Base-by-base conservation (phyloP, 2,113 vertebrate genomes). In the Upupa epops region DNA sequence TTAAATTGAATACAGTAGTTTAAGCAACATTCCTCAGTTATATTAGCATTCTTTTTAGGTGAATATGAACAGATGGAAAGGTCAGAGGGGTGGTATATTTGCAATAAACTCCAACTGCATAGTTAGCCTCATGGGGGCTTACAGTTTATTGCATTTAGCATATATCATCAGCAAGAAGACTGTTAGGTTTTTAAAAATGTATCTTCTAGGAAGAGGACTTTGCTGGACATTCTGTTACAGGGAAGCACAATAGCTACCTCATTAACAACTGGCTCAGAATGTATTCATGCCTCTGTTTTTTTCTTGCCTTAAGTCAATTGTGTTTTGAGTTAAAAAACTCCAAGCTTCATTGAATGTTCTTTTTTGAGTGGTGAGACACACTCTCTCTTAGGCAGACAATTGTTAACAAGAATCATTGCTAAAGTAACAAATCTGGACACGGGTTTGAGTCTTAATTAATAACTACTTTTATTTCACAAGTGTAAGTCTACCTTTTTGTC, bases 91-190 rank as follows among this genome's bases (percentile, higher is more conserved):
- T 89, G 81, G 72, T 88, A 72, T 93, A 95, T 86, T 90, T 94
- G 96, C 95, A 97, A 96, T 96, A 91, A 96, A 96, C 89, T 96
- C 96, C 96, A 96, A 88, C 84, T 74, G 74, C 88, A 76, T 89
- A 84, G 88, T 91, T 91, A 83, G 75, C 61, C 89, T 94, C 90
- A 48, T 76, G 82, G 89, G 93, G 42, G 26, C 71, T 88, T 82
- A 65, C 55, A 87, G 46, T 34, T 70, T 89, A 37, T 93, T 88
- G 58, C 54, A 37, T 88, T 83, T 94, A 88, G 92, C 88, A 37
- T 83, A 52, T 61, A 63, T 76, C 51, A 93, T 89, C 46, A 82
- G 81, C 86, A 87, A 90, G 68, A 51, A 94, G 82, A 79, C 0
- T 1, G 82, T 29, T 37, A 55, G 55, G 36, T 69, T 88, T 56